These are phyloP conservation scores for Coelogynopora nodosa DNA, from an alignment of 2,888 invertebrate genomes.

Conservation along the genomic window DNA sequence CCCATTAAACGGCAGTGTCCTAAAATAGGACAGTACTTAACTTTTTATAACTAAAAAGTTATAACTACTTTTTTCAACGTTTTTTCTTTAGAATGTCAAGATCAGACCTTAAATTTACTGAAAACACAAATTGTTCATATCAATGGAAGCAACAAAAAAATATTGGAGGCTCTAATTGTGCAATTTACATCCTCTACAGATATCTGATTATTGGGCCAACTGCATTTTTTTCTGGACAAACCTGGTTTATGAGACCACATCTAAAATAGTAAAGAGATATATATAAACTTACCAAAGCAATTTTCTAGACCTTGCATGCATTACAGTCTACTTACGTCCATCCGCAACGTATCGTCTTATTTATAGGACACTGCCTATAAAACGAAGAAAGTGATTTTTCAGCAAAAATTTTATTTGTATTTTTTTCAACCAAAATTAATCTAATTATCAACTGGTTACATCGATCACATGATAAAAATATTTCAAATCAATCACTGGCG, in stretches of 20 bases:
- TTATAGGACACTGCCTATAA: not conserved
- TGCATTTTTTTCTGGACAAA: conserved; percentile 27
- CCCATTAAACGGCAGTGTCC: conserved; percentile 20
- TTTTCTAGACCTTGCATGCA: conserved; percentile 15
- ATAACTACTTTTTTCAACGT: not conserved
- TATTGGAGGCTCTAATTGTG: conserved; percentile 24
- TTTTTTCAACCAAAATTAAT: not conserved
- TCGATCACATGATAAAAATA: conserved; percentile 28
- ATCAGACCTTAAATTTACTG: conserved; percentile 29
- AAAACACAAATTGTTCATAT: conserved; percentile 3
- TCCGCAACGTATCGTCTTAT: not conserved
- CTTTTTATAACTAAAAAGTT: not conserved
- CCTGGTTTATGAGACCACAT: conserved; percentile 29
- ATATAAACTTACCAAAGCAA: conserved; percentile 22
- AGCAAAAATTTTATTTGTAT: conserved; percentile 7
- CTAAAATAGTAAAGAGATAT: conserved; percentile 21
- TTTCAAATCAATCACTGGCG: conserved; percentile 27
- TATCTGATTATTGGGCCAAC: conserved; percentile 17
- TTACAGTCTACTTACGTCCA: conserved; percentile 12
- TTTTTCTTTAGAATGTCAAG: conserved; percentile 17
- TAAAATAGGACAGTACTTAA: conserved; percentile 21
- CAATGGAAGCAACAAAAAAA: conserved; percentile 3
- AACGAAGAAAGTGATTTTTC: not conserved
- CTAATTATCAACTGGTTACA: conserved; percentile 17
- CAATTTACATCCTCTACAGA: conserved; percentile 15